These are phyloP conservation scores for Rhagonycha lutea DNA, from an alignment of 2,888 invertebrate genomes.

Conservation along the genomic window DNA sequence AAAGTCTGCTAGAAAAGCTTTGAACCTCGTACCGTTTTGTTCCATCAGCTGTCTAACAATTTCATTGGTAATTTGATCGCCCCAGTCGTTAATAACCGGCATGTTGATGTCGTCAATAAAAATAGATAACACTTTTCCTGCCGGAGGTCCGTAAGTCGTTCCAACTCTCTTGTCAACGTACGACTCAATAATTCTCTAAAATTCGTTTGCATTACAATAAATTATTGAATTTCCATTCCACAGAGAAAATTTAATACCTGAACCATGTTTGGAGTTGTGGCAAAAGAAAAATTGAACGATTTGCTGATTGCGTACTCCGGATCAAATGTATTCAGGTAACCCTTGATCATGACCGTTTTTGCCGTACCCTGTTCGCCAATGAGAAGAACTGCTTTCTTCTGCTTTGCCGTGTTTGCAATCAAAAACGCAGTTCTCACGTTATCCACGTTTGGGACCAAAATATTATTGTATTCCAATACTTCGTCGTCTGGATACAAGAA, in stretches of 20 bases:
- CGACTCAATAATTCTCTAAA: constrained; percentile 75
- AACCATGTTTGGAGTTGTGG: constrained; percentile 89
- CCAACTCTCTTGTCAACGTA: constrained; percentile 90
- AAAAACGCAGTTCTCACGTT: constrained; percentile 85
- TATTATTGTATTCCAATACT: constrained; percentile 77
- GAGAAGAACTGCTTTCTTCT: constrained; percentile 78
- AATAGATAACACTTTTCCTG: constrained; percentile 79
- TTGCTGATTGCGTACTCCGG: constrained; percentile 79
- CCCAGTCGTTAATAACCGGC: constrained; percentile 91
- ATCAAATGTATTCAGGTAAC: constrained; percentile 76
- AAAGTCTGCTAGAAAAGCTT: too few species aligned
- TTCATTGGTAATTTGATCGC: constrained; percentile 90
- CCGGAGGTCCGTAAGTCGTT: constrained; percentile 84
- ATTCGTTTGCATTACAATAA: background rate
- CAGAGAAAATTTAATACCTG: constrained; percentile 51
- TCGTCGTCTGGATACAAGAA: constrained; percentile 74
- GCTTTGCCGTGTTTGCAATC: constrained; percentile 79
- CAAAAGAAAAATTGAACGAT: constrained; percentile 87
- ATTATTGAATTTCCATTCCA: background rate
- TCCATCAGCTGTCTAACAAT: constrained; percentile 90
- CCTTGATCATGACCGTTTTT: constrained; percentile 89
- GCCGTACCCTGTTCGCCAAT: constrained; percentile 92
- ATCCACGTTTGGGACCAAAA: constrained; percentile 87
- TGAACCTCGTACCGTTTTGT: constrained; percentile 58
- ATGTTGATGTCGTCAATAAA: constrained; percentile 92